Conservation (phyloP, 2,888 invertebrate genomes). For the Meiosimyza decipiens region DNA sequence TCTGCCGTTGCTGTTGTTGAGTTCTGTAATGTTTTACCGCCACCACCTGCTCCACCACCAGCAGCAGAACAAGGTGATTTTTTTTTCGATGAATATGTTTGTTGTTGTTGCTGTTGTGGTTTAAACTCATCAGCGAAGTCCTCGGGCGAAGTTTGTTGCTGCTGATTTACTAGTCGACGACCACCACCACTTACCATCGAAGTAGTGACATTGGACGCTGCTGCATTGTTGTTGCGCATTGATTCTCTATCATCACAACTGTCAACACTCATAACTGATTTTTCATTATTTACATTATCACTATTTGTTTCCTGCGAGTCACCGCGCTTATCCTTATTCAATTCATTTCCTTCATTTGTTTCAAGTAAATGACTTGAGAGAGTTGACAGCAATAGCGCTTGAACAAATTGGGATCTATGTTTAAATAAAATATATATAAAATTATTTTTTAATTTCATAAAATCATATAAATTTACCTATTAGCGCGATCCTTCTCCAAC, state of each 20-base stretch:
- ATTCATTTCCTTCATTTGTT: slow-evolving; percentile 44
- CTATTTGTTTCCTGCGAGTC: slow-evolving; percentile 59
- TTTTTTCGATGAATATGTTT: slow-evolving; percentile 49
- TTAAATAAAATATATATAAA: neutral
- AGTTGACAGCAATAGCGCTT: slow-evolving; percentile 76
- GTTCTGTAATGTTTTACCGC: slow-evolving; percentile 50
- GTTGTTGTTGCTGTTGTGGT: slow-evolving; percentile 48
- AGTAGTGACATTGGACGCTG: slow-evolving; percentile 49
- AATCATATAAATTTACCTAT: slow-evolving; percentile 61
- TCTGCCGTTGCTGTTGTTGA: slow-evolving; percentile 55
- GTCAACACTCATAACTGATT: slow-evolving; percentile 44
- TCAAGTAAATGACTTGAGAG: slow-evolving; percentile 64
- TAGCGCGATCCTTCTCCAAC: slow-evolving; percentile 71
- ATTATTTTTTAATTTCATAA: neutral
- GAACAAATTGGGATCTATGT: slow-evolving; percentile 72
- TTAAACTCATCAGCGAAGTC: slow-evolving; percentile 64
- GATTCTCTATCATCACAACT: slow-evolving; percentile 52
- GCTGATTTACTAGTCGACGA: slow-evolving; percentile 63
- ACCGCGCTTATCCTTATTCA: slow-evolving; percentile 52
- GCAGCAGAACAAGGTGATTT: slow-evolving; percentile 45
- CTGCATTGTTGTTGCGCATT: slow-evolving; percentile 63
- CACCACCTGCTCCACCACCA: slow-evolving; percentile 49
- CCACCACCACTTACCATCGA: slow-evolving; percentile 49
- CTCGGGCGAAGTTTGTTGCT: slow-evolving; percentile 67
- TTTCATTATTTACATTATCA: slow-evolving; percentile 66